Base-by-base conservation (phyloP, 2,797 vertebrate genomes). In the Lacerta agilis region DNA sequence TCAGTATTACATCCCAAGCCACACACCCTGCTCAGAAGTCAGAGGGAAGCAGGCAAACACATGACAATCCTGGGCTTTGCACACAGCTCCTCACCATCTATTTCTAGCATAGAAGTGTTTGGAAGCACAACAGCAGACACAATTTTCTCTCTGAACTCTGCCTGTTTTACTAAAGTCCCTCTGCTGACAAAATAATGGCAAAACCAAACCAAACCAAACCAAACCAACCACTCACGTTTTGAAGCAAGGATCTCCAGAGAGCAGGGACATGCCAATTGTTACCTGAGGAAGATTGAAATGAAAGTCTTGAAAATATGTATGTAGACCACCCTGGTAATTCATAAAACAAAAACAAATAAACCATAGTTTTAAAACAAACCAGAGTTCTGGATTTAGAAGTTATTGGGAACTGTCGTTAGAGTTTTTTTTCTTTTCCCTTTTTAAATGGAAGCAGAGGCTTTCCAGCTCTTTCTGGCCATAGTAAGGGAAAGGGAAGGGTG, bases 241-340 rank as follows among this genome's bases (percentile, higher is more conserved):
- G 93, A 99, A 99, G 96, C 99, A 99, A 1, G 99, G 99, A 92
- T 99, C 99, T 94, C 98, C 99, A 0, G 98, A 99, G 6, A 99
- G 97, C 69, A 99, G 97, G 29, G 98, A 98, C 98, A 99, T 99
- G 83, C 98, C 98, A 0, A 99, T 99, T 5, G 97, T 99, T 94
- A 99, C 98, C 98, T 99, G 88, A 1, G 36, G 25, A 76, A 85
- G 58, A 45, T 69, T 78, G 20, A 75, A 76, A 27, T 7, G 41
- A 41, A 77, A 43, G 69, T 25, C 61, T 23, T 61, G 17, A 61
- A 61, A 61, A 18, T 6, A 61, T 15, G 7, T 5, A 61, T 61
- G 61, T 61, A 61, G 61, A 23, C 61, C 20, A 61, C 13, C 49
- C 49, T 61, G 61, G 61, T 61, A 61, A 18, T 61, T 18, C 20